phyloP scores from a whole-genome alignment of 2,113 vertebrate species.

The Fregetta grallaria region DNA sequence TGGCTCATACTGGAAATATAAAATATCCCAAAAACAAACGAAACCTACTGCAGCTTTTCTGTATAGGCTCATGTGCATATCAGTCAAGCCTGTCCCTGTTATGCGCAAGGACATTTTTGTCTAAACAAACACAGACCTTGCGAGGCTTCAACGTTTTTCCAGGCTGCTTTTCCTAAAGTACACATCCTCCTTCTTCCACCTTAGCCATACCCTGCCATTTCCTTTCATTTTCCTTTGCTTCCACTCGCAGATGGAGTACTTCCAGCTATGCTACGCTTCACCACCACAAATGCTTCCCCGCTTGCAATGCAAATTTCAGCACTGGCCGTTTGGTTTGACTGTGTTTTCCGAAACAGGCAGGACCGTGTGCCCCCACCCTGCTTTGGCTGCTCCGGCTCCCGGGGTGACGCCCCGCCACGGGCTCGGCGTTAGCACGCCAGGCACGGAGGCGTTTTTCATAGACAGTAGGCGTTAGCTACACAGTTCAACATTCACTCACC shows the following conservation, averaged over 20 bases:
- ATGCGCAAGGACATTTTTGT: not conserved
- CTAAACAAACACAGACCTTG: not conserved
- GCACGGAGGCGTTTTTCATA: not conserved
- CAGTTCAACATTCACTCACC: not conserved
- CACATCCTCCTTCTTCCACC: not conserved
- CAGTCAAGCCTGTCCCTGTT: not conserved
- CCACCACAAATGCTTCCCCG: not conserved
- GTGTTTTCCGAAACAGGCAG: too few species aligned
- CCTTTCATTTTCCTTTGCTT: not conserved
- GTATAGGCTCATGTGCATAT: rapidly evolving
- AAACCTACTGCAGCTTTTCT: not conserved
- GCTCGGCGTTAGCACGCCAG: too few species aligned
- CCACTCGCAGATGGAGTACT: not conserved
- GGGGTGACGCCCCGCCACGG: not conserved
- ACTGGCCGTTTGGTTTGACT: rapidly evolving
- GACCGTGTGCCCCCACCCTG: rapidly evolving
- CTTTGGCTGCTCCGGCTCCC: too few species aligned
- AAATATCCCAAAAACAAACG: not conserved
- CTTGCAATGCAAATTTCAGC: rapidly evolving
- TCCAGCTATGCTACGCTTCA: rapidly evolving
- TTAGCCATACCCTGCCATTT: rapidly evolving
- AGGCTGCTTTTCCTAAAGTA: not conserved
- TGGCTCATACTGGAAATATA: not conserved
- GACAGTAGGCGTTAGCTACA: not conserved
- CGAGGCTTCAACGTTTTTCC: not conserved